These are phyloP conservation scores for Drosophila fulvimacula DNA, from an alignment of 2,888 invertebrate species.

Conservation along the genomic window DNA sequence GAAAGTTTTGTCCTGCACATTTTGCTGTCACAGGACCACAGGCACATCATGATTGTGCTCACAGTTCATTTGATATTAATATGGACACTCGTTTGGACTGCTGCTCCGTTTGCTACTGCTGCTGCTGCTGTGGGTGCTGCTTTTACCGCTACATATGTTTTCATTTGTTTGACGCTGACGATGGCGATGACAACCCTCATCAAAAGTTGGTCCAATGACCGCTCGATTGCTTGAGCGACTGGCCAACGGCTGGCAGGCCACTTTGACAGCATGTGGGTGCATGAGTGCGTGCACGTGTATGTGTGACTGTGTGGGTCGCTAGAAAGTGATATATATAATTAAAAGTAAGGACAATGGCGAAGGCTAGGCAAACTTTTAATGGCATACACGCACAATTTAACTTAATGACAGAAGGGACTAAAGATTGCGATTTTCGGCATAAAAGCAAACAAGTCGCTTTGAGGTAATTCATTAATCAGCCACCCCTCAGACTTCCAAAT, in stretches of 20 bases:
- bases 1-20: constrained; percentile 54
- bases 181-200: constrained; percentile 80
- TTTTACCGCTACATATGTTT: constrained; percentile 76
- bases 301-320: constrained; percentile 11
- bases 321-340: constrained; percentile 70
- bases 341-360: constrained; percentile 53
- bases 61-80: constrained; percentile 80
- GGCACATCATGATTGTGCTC: constrained; percentile 67
- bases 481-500: background rate
- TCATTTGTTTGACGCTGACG: constrained; percentile 78
- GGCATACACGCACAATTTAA: constrained; percentile 71
- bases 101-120: constrained; percentile 5
- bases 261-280: constrained; percentile 57
- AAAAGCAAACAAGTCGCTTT: constrained; percentile 70
- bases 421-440: constrained; percentile 68
- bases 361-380: constrained; percentile 69
- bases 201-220: constrained; percentile 76
- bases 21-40: constrained; percentile 35
- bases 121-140: constrained; percentile 26
- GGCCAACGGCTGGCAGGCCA: constrained; percentile 75
- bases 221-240: constrained; percentile 73
- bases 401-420: constrained; percentile 70
- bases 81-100: constrained; percentile 54
- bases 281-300: constrained; percentile 14
- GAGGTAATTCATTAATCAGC: constrained; percentile 76